A percentile compares a stretch with the other conserved stretches of the same genome.
These are phyloP conservation scores for Clarias gariepinus DNA, from an alignment of 2,113 vertebrate species.

Conservation along the genomic window DNA sequence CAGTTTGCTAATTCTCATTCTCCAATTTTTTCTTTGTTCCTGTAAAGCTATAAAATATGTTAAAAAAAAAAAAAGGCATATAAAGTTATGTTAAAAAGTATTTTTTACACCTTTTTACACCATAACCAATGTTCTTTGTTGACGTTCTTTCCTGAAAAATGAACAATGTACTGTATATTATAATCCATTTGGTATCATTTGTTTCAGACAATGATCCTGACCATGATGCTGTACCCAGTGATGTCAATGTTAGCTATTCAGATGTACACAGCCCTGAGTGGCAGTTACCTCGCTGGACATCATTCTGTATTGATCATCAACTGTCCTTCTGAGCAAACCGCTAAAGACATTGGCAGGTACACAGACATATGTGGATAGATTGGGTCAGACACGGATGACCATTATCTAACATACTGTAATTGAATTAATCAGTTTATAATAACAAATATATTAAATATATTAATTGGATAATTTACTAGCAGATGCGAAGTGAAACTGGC, in stretches of 20 bases:
- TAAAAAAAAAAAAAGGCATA: too few species aligned
- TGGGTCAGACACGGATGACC: background rate
- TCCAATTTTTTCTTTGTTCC: too few species aligned
- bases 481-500: background rate
- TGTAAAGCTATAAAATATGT: too few species aligned
- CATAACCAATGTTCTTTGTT: background rate
- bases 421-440: background rate
- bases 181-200: background rate
- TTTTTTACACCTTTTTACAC: too few species aligned
- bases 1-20: too few species aligned
- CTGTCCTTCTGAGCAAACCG: conserved; percentile 83
- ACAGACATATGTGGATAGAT: background rate
- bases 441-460: background rate
- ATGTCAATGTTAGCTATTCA: conserved; percentile 71
- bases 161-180: background rate
- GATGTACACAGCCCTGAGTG: conserved; percentile 70
- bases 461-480: background rate
- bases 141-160: background rate
- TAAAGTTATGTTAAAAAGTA: too few species aligned
- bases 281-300: conserved; percentile 76
- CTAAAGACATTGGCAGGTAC: conserved; percentile 85
- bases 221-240: conserved; percentile 69
- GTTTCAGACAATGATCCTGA: conserved; percentile 67
- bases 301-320: conserved; percentile 81
- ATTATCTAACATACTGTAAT: background rate